Conservation (phyloP, 2,113 vertebrate genomes). For the Paramormyrops kingsleyae region DNA sequence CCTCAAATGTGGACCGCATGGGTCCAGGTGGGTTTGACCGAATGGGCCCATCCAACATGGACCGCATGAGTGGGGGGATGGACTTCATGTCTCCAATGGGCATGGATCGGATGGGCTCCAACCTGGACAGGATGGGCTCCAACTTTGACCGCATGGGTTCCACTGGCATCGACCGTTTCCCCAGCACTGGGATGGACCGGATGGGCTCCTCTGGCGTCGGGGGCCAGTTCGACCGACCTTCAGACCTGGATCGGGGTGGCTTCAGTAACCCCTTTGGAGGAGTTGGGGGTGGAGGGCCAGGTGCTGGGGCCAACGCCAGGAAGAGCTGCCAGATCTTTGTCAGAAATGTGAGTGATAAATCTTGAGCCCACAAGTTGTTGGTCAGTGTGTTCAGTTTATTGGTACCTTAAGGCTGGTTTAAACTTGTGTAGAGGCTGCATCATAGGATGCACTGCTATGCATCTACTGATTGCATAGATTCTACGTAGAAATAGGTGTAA, state of each 20-base stretch:
- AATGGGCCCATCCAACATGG: conserved; percentile 60
- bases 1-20: conserved; percentile 78
- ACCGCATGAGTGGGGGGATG: conserved; percentile 44
- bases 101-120: conserved; percentile 57
- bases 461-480: background rate
- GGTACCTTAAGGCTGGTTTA: background rate
- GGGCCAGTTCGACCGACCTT: conserved; percentile 77
- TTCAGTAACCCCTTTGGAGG: conserved; percentile 82
- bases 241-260: conserved; percentile 83
- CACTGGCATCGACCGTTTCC: conserved; percentile 56
- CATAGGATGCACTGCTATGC: background rate
- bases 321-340: conserved; percentile 98
- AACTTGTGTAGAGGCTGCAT: background rate
- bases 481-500: background rate
- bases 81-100: conserved; percentile 43
- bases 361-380: background rate
- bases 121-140: conserved; percentile 61
- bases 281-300: conserved; percentile 74
- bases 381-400: background rate
- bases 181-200: conserved; percentile 72
- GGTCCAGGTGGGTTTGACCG: conserved; percentile 78
- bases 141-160: conserved; percentile 44
- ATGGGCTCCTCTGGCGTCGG: conserved; percentile 79
- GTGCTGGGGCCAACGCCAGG: conserved; percentile 68
- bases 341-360: conserved; percentile 78